Evolutionary conservation across 2,888 invertebrate species (phyloP), one percentile per base, ranked within the genome.

Genomic region (Metopia argyrocephala): DNA sequence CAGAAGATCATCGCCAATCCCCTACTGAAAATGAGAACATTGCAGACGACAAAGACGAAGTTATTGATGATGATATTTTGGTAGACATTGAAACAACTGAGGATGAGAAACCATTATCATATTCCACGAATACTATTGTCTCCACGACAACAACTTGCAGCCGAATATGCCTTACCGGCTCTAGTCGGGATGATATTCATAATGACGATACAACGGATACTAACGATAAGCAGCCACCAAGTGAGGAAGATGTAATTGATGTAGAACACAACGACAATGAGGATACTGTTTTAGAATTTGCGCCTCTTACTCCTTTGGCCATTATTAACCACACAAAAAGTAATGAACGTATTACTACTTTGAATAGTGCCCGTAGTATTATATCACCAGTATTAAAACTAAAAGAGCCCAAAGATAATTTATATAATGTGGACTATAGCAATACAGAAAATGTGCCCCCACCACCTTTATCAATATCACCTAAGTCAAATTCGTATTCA

Each of bases 11-110:
- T 20, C 6, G 9, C 5, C 18, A n/a, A 15, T 66, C 18, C 18
- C n/a, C 59, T n/a, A 48, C 9, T n/a, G 52, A 50, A 3, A 27
- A 54, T 12, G 25, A 28, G 7, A 70, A 73, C 1, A n/a, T 25
- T 2, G 50, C 50, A 2, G n/a, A 50, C 7, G 15, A 20, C n/a
- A 38, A 59, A 12, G 48, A 69, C 12, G 76, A 80, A 25, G 84
- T 80, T 4, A 83, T 84, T 5, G 85, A 85, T 20, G 86, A 86
- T 18, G 88, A 96, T 85, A 96, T 95, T 88, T 93, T 94, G 84
- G 96, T 96, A 12, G 96, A 96, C 87, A 96, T 96, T 83, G 96
- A 96, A 89, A 96, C 96, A 9, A 96, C 96, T 0, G 96, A 95
- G 86, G 96, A 96, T 84, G 95, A 95, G 25, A 73, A 78, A 27